These are phyloP conservation scores for Microtus oregoni DNA, from an alignment of 2,113 vertebrate genomes.

Conservation along the genomic window DNA sequence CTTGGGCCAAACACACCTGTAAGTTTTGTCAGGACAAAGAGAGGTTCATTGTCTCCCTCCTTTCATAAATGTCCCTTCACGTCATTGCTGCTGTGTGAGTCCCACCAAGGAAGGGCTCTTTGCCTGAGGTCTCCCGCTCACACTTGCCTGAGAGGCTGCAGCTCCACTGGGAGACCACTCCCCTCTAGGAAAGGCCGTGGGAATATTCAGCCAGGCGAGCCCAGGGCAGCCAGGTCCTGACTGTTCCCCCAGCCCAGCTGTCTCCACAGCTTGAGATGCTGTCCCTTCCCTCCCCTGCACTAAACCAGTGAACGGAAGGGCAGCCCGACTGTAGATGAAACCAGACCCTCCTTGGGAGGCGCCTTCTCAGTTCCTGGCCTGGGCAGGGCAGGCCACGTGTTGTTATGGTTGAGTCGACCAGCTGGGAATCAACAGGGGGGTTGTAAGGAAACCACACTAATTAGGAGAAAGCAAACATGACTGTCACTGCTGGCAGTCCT, in stretches of 20 bases:
- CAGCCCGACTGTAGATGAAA: conserved; percentile 33
- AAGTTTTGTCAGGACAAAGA: background rate
- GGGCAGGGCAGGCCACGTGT: conserved; percentile 31
- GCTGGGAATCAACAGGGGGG: conserved; percentile 72
- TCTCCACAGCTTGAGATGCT: background rate
- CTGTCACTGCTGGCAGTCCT: conserved; percentile 10
- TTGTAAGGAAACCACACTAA: conserved; percentile 74
- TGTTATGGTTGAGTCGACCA: conserved; percentile 72
- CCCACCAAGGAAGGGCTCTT: background rate
- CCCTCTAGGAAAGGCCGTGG: conserved; percentile 58
- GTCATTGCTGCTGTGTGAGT: background rate
- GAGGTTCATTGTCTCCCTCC: background rate
- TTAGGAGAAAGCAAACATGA: conserved; percentile 75
- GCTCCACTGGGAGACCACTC: conserved; percentile 19
- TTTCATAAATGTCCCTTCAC: background rate
- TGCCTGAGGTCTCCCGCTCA: conserved; percentile 13
- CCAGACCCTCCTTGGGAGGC: conserved; percentile 62
- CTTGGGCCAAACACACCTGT: conserved; percentile 26
- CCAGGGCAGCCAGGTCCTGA: background rate
- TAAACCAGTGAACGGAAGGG: background rate
- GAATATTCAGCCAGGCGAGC: conserved; percentile 49
- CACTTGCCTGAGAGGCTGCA: conserved; percentile 15
- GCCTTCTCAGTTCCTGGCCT: conserved; percentile 41
- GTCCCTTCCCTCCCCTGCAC: conserved; percentile 37
- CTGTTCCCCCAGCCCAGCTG: background rate